Percentiles rank a stretch among this genome's conserved stretches.
phyloP scores from a whole-genome alignment of 92 coral and sea anemone species.

The Paragorgia papillata region DNA sequence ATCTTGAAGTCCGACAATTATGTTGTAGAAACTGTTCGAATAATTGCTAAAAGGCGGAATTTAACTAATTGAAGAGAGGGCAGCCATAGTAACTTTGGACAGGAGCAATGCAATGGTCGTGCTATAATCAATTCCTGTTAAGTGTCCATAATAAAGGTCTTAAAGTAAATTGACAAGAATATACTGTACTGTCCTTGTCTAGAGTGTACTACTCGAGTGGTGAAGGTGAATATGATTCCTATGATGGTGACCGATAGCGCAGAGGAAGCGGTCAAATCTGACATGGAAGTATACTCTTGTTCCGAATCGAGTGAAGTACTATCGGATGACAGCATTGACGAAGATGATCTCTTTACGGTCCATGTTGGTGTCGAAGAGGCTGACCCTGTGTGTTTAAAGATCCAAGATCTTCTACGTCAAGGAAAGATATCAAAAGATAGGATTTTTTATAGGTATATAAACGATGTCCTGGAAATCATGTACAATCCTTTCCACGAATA shows the following conservation, averaged over 20 bases:
- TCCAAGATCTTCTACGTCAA: constrained; percentile 38
- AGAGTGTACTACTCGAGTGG: constrained; percentile 34
- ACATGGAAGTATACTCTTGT: constrained; percentile 11
- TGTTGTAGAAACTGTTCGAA: too few species aligned
- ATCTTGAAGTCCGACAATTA: too few species aligned
- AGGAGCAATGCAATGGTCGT: too few species aligned
- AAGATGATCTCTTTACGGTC: constrained; percentile 43
- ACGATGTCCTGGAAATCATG: constrained; percentile 50
- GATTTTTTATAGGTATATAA: constrained; percentile 44
- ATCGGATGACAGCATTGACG: constrained; percentile 36
- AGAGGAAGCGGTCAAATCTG: background rate
- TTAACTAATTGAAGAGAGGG: too few species aligned
- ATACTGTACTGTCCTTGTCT: constrained; percentile 46
- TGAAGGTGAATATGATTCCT: constrained; percentile 36
- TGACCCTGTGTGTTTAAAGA: constrained; percentile 40
- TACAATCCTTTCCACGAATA: constrained; percentile 49
- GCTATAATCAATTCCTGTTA: too few species aligned
- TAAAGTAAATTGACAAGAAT: too few species aligned
- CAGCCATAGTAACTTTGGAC: too few species aligned
- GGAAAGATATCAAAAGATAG: constrained; percentile 52
- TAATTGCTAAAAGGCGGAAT: too few species aligned
- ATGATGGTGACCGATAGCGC: constrained; percentile 16
- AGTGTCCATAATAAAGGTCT: too few species aligned
- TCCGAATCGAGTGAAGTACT: constrained; percentile 13
- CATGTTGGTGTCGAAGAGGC: constrained; percentile 51